These are phyloP conservation scores for Whitmania pigra DNA, from an alignment of 1,140 invertebrate species.

Conservation along the genomic window DNA sequence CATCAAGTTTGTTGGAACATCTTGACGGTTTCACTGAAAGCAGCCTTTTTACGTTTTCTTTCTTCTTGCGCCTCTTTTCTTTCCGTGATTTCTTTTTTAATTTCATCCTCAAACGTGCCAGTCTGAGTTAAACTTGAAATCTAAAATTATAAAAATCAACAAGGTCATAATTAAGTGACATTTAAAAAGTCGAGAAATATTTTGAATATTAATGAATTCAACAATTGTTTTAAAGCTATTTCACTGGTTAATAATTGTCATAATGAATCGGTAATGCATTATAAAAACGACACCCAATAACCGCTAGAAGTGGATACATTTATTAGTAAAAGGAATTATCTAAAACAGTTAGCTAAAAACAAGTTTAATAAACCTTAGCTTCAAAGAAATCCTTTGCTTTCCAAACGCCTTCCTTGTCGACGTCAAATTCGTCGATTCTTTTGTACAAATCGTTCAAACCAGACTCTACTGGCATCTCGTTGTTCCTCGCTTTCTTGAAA, in stretches of 20 bases:
- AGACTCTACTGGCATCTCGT: conserved; percentile 59
- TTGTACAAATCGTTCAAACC: conserved; percentile 56
- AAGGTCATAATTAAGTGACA: not conserved
- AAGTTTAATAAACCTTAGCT: conserved; percentile 34
- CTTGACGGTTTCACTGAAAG: conserved; percentile 20
- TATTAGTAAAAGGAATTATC: not conserved
- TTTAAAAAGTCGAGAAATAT: not conserved
- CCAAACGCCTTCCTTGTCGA: conserved; percentile 38
- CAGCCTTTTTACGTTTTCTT: conserved; percentile 19
- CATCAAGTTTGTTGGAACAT: not conserved
- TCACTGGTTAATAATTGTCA: too few relatives aligned
- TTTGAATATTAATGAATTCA: not conserved
- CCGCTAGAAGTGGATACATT: too few relatives aligned
- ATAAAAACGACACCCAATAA: too few relatives aligned
- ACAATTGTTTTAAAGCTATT: not conserved
- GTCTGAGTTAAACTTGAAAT: conserved; percentile 5
- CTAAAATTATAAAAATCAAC: not conserved
- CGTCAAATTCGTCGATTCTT: conserved; percentile 39
- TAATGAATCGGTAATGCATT: not conserved
- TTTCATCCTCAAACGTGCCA: conserved; percentile 22
- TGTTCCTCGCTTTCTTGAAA: conserved; percentile 71
- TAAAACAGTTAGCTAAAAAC: not conserved
- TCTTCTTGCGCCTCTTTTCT: conserved; percentile 18
- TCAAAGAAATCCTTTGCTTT: conserved; percentile 42
- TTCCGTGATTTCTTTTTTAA: conserved; percentile 20